These are phyloP conservation scores for Noctua janthe DNA, from an alignment of 2,888 invertebrate genomes.

Conservation along the genomic window DNA sequence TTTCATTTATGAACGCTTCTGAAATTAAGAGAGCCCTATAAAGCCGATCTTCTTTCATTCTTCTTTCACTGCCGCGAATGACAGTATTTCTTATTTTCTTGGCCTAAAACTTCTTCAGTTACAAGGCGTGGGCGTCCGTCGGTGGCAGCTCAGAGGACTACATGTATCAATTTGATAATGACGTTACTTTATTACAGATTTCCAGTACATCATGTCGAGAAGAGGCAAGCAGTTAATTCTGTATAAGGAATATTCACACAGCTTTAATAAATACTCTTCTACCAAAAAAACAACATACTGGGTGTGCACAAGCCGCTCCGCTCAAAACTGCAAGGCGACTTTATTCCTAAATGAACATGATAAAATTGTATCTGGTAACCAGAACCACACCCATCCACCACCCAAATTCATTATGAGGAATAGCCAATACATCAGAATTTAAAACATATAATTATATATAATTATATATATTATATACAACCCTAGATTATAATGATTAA, in stretches of 20 bases:
- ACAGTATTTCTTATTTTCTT: too few relatives aligned
- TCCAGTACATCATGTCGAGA: slow-evolving; percentile 14
- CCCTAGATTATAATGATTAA: background rate
- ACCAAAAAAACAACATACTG: background rate
- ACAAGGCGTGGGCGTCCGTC: too few relatives aligned
- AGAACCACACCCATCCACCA: too few relatives aligned
- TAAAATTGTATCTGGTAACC: slow-evolving; percentile 1
- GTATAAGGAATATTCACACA: slow-evolving; percentile 7
- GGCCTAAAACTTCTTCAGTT: background rate
- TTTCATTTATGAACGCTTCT: too few relatives aligned
- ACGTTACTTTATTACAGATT: slow-evolving; percentile 1
- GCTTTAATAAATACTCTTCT: background rate
- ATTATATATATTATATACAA: too few relatives aligned
- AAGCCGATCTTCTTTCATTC: too few relatives aligned
- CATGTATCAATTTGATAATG: background rate
- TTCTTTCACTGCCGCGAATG: too few relatives aligned
- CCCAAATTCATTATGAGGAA: too few relatives aligned
- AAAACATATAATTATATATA: too few relatives aligned
- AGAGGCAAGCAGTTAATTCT: slow-evolving; percentile 5
- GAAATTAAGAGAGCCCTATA: too few relatives aligned
- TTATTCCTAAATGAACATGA: slow-evolving; percentile 13
- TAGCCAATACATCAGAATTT: too few relatives aligned
- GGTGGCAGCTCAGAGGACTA: background rate
- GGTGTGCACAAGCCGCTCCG: slow-evolving; percentile 17
- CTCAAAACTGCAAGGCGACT: slow-evolving; percentile 39